Base-by-base conservation (phyloP, 2,797 vertebrate species). In the Fringilla coelebs region DNA sequence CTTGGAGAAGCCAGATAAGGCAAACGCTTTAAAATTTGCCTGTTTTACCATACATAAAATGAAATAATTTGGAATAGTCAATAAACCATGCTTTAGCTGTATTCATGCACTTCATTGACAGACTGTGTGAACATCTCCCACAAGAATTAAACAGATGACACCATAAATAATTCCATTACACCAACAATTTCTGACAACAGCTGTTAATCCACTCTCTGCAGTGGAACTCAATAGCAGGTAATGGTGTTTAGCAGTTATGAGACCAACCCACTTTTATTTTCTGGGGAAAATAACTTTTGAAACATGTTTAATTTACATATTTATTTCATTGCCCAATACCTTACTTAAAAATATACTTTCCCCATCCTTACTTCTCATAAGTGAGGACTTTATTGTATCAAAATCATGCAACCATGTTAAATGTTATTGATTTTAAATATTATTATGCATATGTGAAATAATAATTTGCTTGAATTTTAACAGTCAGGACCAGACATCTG, bases 101-200 rank as follows among this genome's bases (percentile, higher is more conserved):
- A 87, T 89, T 90, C 86, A 87, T 90, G 40, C 62, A 92, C 81
- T 94, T 90, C 77, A 93, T 87, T 94, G 92, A 82, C 92, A 95
- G 96, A 94, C 89, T 94, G 90, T 61, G 48, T 32, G 81, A 95
- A 82, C 94, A 94, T 95, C 88, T 96, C 96, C 92, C 86, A 58
- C 43, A 92, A 93, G 90, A 87, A 82, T 92, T 94, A 85, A 94
- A 92, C 95, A 96, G 92, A 94, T 92, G 94, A 96, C 94, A 96
- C 90, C 71, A 96, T 94, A 96, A 95, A 96, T 96, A 96, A 96
- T 95, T 96, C 89, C 78, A 94, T 96, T 96, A 95, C 65, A 82
- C 71, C 94, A 94, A 96, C 92, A 94, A 82, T 94, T 95, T 92
- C 81, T 96, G 86, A 95, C 92, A 93, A 92, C 95, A 96, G 92